A percentile compares a stretch with the other conserved stretches of the same genome.
phyloP scores from a whole-genome alignment of 2,113 vertebrate species.

The Tachysurus vachellii region DNA sequence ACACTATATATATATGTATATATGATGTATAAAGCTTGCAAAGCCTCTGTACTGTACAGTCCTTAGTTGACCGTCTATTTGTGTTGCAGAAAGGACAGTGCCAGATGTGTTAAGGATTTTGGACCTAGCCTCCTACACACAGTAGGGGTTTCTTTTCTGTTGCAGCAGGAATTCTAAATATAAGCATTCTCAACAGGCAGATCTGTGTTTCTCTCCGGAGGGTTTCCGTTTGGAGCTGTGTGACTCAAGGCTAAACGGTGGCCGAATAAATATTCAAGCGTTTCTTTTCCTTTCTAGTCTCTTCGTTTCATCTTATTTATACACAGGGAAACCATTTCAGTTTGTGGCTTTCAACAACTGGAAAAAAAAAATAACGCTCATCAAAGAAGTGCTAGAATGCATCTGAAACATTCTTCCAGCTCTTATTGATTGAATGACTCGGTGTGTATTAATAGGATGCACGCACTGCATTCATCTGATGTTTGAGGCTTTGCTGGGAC shows the following conservation, averaged over 20 bases:
- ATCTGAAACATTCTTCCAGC: neutral
- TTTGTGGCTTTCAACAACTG: slow-evolving; percentile 16
- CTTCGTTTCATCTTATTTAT: slow-evolving; percentile 48
- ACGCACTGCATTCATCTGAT: neutral
- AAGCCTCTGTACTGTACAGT: neutral
- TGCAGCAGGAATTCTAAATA: slow-evolving; percentile 54
- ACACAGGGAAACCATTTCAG: slow-evolving; percentile 5
- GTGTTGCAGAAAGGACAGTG: neutral
- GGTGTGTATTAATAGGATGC: neutral
- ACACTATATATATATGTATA: neutral
- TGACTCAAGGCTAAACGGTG: slow-evolving; percentile 46
- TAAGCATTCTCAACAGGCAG: slow-evolving; percentile 50
- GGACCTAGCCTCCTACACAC: slow-evolving; percentile 35
- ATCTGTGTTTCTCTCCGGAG: slow-evolving; percentile 40
- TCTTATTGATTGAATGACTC: neutral
- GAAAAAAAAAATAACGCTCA: slow-evolving; percentile 19
- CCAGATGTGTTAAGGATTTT: slow-evolving; percentile 33
- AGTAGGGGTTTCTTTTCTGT: slow-evolving; percentile 45
- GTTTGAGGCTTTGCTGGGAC: neutral
- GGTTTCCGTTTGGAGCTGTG: slow-evolving; percentile 44
- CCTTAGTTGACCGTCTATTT: neutral
- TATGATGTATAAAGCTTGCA: neutral
- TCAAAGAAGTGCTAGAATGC: slow-evolving; percentile 24
- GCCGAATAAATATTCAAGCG: slow-evolving; percentile 59
- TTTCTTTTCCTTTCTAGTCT: slow-evolving; percentile 44